phyloP scores from a whole-genome alignment of 2,888 invertebrate species.

The Anoplius nigerrimus region DNA sequence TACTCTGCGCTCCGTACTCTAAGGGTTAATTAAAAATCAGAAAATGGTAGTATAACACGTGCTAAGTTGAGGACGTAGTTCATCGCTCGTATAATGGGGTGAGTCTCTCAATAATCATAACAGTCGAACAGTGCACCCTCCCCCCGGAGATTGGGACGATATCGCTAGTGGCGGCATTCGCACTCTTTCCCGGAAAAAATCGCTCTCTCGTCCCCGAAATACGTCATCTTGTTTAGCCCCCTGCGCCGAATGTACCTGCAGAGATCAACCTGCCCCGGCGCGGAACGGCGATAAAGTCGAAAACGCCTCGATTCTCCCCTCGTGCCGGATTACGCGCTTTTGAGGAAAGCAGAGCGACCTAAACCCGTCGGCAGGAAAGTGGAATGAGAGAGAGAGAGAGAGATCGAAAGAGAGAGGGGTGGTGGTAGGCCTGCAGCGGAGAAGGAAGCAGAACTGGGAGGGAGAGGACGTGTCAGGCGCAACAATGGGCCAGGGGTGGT shows the following conservation, averaged over 20 bases:
- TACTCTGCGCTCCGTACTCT: too few species aligned
- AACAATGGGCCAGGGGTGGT: constrained; percentile 67
- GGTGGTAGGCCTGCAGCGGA: too few species aligned
- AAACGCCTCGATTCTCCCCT: constrained; percentile 66
- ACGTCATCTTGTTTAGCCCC: constrained; percentile 6
- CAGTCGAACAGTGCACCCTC: too few species aligned
- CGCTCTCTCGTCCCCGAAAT: constrained; percentile 17
- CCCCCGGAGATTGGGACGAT: too few species aligned
- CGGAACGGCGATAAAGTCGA: constrained; percentile 63
- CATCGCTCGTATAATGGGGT: too few species aligned
- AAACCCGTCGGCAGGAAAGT: too few species aligned
- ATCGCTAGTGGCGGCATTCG: neutral
- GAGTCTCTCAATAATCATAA: too few species aligned
- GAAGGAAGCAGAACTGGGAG: constrained; percentile 34
- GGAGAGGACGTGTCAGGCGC: constrained; percentile 45
- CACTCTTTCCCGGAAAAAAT: neutral
- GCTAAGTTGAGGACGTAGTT: too few species aligned
- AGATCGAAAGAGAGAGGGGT: constrained; percentile 27
- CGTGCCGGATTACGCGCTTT: constrained; percentile 71
- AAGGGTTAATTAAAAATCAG: too few species aligned
- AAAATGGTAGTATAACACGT: too few species aligned
- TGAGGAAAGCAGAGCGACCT: constrained; percentile 55
- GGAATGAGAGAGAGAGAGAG: neutral
- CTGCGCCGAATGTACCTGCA: constrained; percentile 62
- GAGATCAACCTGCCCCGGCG: constrained; percentile 70